Evolutionary conservation across 2,797 vertebrate species (phyloP), one percentile per base, ranked within the genome.

Genomic region (Coregonus ussuriensis): DNA sequence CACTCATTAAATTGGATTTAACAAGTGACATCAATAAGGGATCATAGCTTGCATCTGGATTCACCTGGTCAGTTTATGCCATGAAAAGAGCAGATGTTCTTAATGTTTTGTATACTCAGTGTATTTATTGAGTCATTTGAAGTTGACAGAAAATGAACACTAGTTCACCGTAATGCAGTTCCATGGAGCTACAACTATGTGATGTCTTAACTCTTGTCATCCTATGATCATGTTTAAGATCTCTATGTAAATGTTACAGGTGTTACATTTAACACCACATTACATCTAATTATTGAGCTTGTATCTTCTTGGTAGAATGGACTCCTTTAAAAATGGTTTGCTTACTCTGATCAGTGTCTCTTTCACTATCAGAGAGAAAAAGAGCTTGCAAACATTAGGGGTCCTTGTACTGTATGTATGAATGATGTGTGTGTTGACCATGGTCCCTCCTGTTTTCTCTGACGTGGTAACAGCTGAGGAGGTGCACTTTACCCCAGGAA

Each of bases 401-500:
- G 53, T 37, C 51, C 31, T 25, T 13, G 5, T 51, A 5, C 25
- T 14, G 33, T 7, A 54, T 41, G 66, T 41, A 16, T 47, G n/a
- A 47, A 47, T 47, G 41, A 16, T 11, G 6, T 63, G 54, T 71
- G 31, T 29, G 33, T 56, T 66, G 41, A 56, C 31, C 66, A 6
- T 74, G 29, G 29, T 9, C 14, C 53, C 3, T 79, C 6, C 18
- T 3, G 4, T 76, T 77, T 35, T 82, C 63, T 35, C 85, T 94
- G 93, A 89, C 1, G 76, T 74, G 63, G 87, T 82, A 4, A 84
- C 84, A 29, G 85, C 79, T n/a, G 88, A 89, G 25, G 87, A 89
- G 4, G 65, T 74, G 3, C 82, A n/a, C 1, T 91, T 97, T 86
- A 92, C 92, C 41, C 92, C 95, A 0, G 96, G 95, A 72, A 95